Conservation (phyloP, 2,888 invertebrate genomes). For the Neoscelio sp. region DNA sequence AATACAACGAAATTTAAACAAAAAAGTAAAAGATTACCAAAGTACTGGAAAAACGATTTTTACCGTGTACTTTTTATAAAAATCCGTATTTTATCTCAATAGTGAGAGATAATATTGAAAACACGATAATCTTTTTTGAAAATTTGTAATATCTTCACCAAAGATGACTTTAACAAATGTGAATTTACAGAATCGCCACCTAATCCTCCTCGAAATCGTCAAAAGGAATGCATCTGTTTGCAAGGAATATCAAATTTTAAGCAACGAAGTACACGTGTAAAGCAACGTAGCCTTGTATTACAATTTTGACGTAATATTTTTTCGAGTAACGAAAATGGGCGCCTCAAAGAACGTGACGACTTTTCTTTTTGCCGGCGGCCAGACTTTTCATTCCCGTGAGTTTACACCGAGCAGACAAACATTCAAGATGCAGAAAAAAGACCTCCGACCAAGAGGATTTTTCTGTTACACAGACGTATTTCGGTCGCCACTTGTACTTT, state of each 20-base stretch:
- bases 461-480: constrained; percentile 31
- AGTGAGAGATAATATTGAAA: no score
- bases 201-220: constrained; percentile 1
- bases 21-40: no score
- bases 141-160: no score
- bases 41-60: no score
- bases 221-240: constrained; percentile 11
- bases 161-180: no score
- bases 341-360: constrained; percentile 25
- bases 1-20: no score
- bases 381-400: constrained; percentile 56
- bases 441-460: constrained; percentile 4
- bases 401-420: constrained; percentile 56
- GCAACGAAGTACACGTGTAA: constrained; percentile 21
- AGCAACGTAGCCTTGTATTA: constrained; percentile 36
- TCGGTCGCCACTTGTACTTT: no score
- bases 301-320: constrained; percentile 46
- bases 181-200: constrained; percentile 23
- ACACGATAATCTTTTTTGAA: background rate
- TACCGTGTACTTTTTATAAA: no score
- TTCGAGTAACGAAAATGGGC: constrained; percentile 26
- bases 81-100: no score
- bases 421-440: constrained; percentile 49
- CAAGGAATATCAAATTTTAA: constrained; percentile 17
- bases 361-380: constrained; percentile 34